These are phyloP conservation scores for Amblyraja radiata DNA, from an alignment of 2,797 vertebrate species.

Conservation along the genomic window DNA sequence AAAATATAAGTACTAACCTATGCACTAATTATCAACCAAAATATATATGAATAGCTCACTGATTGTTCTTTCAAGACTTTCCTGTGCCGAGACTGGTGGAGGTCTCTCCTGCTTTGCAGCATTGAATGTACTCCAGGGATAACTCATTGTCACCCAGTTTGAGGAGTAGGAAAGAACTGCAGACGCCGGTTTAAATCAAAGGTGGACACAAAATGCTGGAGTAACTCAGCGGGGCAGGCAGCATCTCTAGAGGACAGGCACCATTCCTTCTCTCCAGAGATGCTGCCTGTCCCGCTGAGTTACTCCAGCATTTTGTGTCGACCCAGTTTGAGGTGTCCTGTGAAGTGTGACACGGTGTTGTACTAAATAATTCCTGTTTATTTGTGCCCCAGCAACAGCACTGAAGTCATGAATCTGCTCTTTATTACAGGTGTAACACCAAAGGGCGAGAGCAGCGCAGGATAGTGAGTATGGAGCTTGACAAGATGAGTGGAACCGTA, in stretches of 20 bases:
- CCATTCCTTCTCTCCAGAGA: too few species aligned
- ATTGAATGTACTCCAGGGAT: neutral
- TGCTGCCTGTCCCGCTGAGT: too few species aligned
- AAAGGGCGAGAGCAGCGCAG: conserved; percentile 63
- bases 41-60: neutral
- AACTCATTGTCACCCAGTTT: neutral
- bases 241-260: too few species aligned
- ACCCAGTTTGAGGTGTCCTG: neutral
- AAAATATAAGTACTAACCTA: too few species aligned
- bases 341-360: neutral
- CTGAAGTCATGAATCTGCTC: neutral
- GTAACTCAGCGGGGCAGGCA: too few species aligned
- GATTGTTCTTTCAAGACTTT: neutral
- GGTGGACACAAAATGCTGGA: too few species aligned
- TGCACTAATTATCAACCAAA: neutral
- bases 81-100: neutral
- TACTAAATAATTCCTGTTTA: neutral
- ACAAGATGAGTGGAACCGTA: conserved; percentile 71
- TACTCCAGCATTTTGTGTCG: too few species aligned
- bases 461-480: conserved; percentile 79
- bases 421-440: conserved; percentile 65
- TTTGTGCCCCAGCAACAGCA: neutral
- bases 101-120: conserved; percentile 12
- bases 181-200: too few species aligned
- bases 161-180: too few species aligned